Evolutionary conservation across 1,140 invertebrate genomes (phyloP), one percentile per base, ranked within the genome.

Genomic region (Potamilus streckersoni): DNA sequence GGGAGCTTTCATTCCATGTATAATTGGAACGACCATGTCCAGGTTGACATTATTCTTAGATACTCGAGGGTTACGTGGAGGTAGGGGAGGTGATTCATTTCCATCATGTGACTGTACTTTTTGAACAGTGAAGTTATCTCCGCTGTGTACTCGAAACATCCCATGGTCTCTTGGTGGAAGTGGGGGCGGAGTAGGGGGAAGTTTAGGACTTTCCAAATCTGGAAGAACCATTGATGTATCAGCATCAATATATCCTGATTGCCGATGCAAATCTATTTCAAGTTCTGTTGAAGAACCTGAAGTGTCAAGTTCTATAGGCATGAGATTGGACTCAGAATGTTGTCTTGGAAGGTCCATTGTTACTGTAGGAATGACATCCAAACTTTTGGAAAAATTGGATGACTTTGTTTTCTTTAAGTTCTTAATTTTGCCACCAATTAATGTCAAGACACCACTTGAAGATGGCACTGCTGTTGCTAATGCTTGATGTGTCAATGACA

Each of bases 331-430:
- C 4, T 38, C 38, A 38, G 38, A 38, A 38, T 8, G 8, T 8
- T 38, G 4, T 38, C 38, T 38, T 38, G 38, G 38, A 38, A 38
- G 38, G 38, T 38, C 38, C 38, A 38, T 38, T 8, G 8, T 38
- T 38, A 38, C 38, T 6, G 1, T 38, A 38, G 4, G 38, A 38
- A 4, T 38, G 38, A 56, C 58, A 27, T 72, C 75, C 15, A 77
- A 59, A 77, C 62, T 77, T 68, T 64, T 61, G 12, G 38, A 69
- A 17, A 71, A 72, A 66, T 49, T 60, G 38, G 20, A 61, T 19
- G 65, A 57, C 63, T 77, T 77, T 13, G 63, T 68, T 60, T 77
- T 77, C 31, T 77, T 77, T 13, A 77, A 63, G 16, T 72, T 73
- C n/a, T 63, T 71, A n/a, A 77, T 62, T 71, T 77, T 77, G 64